Evolutionary conservation across 2,113 vertebrate species (phyloP).

Genomic region (Cochlearius cochlearius): DNA sequence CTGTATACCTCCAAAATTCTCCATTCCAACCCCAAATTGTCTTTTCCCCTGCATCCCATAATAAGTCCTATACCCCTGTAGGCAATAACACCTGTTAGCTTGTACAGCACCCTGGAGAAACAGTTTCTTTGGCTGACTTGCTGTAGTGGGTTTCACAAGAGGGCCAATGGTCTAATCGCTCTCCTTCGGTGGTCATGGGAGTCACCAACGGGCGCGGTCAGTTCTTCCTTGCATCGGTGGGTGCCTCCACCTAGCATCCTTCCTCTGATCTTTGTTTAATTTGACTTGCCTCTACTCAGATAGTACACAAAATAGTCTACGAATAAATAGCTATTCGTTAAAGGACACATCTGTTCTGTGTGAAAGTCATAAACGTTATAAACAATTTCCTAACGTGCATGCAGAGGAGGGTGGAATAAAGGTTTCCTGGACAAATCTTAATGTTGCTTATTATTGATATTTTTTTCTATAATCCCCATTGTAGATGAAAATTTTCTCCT

Average conservation of each 20-base stretch:
- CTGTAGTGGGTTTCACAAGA: not conserved
- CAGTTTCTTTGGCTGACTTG: not conserved
- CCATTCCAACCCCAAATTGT: not conserved
- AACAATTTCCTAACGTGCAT: not conserved
- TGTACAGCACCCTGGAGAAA: not conserved
- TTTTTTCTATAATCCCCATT: not conserved
- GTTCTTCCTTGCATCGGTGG: rapidly evolving
- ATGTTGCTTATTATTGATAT: not conserved
- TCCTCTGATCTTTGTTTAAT: not conserved
- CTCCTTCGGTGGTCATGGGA: not conserved
- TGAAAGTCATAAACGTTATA: not conserved
- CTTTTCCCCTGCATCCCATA: not conserved
- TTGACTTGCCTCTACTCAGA: not conserved
- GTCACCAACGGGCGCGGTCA: rapidly evolving
- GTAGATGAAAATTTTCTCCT: not conserved
- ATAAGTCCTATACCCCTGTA: not conserved
- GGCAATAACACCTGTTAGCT: not conserved
- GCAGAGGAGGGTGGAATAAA: not conserved
- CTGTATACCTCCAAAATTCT: not conserved
- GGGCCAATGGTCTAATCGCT: not conserved
- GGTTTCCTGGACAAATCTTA: not conserved
- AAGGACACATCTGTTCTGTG: not conserved
- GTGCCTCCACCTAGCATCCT: not conserved
- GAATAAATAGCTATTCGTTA: not conserved
- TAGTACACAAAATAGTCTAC: not conserved